These are phyloP conservation scores for Campylorhamphus procurvoides DNA, from an alignment of 2,113 vertebrate species.

Conservation along the genomic window DNA sequence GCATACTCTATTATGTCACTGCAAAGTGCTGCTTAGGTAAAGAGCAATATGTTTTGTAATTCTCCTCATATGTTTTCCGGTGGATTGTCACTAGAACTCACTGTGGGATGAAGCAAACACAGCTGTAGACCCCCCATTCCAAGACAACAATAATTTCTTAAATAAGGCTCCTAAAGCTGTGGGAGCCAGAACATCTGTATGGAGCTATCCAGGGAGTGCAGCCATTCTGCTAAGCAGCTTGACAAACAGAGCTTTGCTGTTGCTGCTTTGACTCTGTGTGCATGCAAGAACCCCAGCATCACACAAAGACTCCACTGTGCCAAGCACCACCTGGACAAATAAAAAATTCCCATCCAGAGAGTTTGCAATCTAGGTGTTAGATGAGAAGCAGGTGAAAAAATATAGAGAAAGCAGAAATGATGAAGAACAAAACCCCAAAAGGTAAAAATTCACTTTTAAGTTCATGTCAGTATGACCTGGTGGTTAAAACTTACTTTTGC, in stretches of 20 bases:
- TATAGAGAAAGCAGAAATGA: background rate
- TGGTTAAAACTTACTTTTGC: background rate
- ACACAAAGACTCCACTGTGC: background rate
- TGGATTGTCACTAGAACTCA: background rate
- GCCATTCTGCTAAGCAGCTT: background rate
- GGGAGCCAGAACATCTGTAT: background rate
- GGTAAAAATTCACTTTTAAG: background rate
- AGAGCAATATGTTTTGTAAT: background rate
- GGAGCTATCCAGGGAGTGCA: background rate
- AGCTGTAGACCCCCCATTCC: background rate
- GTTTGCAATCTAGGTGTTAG: background rate
- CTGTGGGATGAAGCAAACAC: background rate
- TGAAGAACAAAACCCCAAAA: background rate
- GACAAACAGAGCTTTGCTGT: background rate
- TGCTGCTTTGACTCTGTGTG: background rate
- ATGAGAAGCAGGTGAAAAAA: background rate
- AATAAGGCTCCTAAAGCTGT: background rate
- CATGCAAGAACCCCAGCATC: background rate
- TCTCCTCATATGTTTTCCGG: background rate
- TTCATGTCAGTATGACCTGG: background rate
- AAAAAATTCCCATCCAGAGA: background rate
- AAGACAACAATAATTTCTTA: background rate
- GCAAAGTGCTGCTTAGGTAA: background rate
- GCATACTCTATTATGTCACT: background rate
- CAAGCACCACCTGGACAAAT: background rate